Base-by-base conservation (phyloP, 1,140 invertebrate genomes). In the Sminthurinus signatus region DNA sequence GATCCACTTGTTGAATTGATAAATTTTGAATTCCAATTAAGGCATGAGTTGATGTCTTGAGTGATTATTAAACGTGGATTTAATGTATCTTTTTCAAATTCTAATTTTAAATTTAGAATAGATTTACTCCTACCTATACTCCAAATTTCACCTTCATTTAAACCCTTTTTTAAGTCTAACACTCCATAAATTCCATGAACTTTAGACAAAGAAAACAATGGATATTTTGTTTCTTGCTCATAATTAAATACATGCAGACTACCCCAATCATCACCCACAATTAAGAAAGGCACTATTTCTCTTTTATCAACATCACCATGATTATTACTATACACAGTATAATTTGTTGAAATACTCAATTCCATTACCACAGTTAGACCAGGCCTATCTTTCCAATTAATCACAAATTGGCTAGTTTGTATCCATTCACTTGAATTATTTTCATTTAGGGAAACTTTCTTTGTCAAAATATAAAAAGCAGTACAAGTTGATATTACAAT, bases 301-400 rank as follows among this genome's bases (percentile, higher is more conserved):
- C 15, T 5, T 8, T 15, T 15, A 36, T 36, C 32, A 36, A 36
- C 32, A n/a, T n/a, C n/a, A n/a, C n/a, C n/a, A n/a, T n/a, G n/a
- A n/a, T n/a, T n/a, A n/a, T n/a, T n/a, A n/a, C n/a, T n/a, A 12
- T 10, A 10, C 10, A 48, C 19, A 5, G 21, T 8, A 19, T 48
- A 48, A 8, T 8, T 48, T 15, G 5, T 19, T 14, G 8, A 12
- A 19, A 14, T 19, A 8, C 8, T 19, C 10, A 52, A 28, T 3
- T 8, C n/a, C 4, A 52, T 52, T 8, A 25, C 50, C n/a, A 3
- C 23, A 8, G 50, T 25, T 5, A 52, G 14, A 52, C 50, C 50
- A 27, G 50, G 50, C n/a, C 27, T 52, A 25, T 52, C 50, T 23
- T 52, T 52, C 50, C 50, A 52, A 15, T 52, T 29, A n/a, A 52